Evolutionary conservation across 2,888 invertebrate species (phyloP).

Genomic region (Athalia rosae): DNA sequence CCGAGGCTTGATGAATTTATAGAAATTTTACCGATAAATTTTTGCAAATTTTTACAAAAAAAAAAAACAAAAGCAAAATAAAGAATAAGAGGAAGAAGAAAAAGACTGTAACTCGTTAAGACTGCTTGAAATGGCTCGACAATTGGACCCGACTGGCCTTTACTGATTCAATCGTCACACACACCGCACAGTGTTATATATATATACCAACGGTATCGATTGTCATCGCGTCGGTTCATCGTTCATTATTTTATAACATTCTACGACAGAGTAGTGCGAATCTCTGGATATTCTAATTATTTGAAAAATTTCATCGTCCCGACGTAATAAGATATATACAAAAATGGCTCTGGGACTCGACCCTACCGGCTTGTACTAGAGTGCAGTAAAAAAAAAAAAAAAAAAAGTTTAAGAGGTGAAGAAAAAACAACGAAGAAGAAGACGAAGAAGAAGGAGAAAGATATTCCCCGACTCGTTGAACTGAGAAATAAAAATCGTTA

Average conservation of each 20-base stretch:
- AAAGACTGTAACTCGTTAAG: slow-evolving; percentile 28
- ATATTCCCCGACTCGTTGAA: neutral
- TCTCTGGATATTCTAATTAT: slow-evolving; percentile 3
- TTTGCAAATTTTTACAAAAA: too few species aligned
- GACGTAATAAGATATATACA: neutral
- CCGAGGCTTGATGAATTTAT: neutral
- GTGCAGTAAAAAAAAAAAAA: neutral
- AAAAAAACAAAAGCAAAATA: neutral
- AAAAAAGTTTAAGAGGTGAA: neutral
- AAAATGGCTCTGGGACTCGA: slow-evolving; percentile 67
- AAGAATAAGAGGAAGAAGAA: neutral
- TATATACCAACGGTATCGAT: neutral
- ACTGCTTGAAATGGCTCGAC: slow-evolving; percentile 58
- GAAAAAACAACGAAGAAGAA: neutral
- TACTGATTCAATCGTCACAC: slow-evolving; percentile 59
- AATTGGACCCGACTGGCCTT: slow-evolving; percentile 68
- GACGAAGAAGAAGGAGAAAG: neutral
- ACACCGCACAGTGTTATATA: neutral
- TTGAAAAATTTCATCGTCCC: neutral
- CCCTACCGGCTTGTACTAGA: slow-evolving; percentile 69
- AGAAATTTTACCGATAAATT: neutral
- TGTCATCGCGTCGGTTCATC: too few species aligned
- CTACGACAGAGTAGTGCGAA: neutral
- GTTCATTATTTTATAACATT: too few species aligned
- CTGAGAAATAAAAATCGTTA: slow-evolving; percentile 16